Percentiles rank a stretch among this genome's conserved stretches.
Conservation (phyloP, 2,888 invertebrate species). For the Euplexia lucipara region DNA sequence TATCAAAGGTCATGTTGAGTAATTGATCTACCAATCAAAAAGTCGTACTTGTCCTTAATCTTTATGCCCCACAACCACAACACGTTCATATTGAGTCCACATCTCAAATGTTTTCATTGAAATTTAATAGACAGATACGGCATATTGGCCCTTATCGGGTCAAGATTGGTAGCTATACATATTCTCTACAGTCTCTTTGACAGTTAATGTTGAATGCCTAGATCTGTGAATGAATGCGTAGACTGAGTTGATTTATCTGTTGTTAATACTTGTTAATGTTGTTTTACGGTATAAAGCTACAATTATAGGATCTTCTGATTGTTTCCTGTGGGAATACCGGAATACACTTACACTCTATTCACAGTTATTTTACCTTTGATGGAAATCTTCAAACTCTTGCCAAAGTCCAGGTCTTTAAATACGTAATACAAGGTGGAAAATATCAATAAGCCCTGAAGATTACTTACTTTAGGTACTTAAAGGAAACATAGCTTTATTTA, state of each 20-base stretch:
- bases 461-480: too few species aligned
- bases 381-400: too few species aligned
- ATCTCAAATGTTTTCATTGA: conserved; percentile 53
- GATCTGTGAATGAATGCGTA: conserved; percentile 40
- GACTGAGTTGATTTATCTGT: conserved; percentile 42
- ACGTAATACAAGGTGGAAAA: too few species aligned
- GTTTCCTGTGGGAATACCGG: conserved; percentile 43
- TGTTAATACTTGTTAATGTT: conserved; percentile 25
- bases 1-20: conserved; percentile 57
- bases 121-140: conserved; percentile 41
- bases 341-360: too few species aligned
- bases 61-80: conserved; percentile 26
- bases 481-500: too few species aligned
- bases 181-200: conserved; percentile 38
- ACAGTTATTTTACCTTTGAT: too few species aligned
- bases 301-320: too few species aligned
- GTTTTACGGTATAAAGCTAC: conserved; percentile 15
- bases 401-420: too few species aligned
- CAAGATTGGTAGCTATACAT: conserved; percentile 59
- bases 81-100: conserved; percentile 53
- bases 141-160: conserved; percentile 50
- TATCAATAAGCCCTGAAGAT: too few species aligned
- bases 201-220: conserved; percentile 35
- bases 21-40: conserved; percentile 55
- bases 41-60: conserved; percentile 66